Percentiles rank a stretch among this genome's conserved stretches.
Conservation (phyloP, 2,888 invertebrate species). For the Orgyia antiqua region DNA sequence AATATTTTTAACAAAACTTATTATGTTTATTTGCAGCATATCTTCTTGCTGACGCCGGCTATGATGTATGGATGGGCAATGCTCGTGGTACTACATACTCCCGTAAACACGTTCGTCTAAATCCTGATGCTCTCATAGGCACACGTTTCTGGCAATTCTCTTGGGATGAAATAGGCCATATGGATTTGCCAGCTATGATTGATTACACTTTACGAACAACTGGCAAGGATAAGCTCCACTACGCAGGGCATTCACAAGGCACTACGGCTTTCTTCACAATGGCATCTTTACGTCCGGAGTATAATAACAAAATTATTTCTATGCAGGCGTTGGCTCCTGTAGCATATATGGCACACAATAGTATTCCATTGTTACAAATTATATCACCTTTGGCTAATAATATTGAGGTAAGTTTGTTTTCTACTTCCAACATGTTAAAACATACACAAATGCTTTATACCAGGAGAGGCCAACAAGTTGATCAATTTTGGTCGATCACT, state of each 20-base stretch:
- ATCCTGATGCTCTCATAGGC: constrained; percentile 30
- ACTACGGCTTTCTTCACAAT: constrained; percentile 53
- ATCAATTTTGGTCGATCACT: too few species aligned
- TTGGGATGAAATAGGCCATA: constrained; percentile 53
- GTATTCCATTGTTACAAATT: constrained; percentile 23
- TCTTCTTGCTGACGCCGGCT: constrained; percentile 79
- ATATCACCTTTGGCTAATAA: constrained; percentile 33
- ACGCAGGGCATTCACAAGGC: constrained; percentile 60
- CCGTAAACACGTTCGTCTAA: constrained; percentile 34
- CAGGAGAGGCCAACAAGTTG: too few species aligned
- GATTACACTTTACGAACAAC: constrained; percentile 37
- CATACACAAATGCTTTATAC: neutral
- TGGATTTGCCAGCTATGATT: constrained; percentile 43
- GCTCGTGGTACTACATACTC: constrained; percentile 84
- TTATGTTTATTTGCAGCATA: constrained; percentile 33
- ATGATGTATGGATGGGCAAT: constrained; percentile 89
- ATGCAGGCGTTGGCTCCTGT: constrained; percentile 62
- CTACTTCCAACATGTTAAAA: neutral
- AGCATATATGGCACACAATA: constrained; percentile 39
- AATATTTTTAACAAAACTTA: too few species aligned
- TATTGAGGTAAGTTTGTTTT: constrained; percentile 35
- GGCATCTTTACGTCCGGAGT: constrained; percentile 50
- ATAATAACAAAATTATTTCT: constrained; percentile 46
- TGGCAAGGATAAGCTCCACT: constrained; percentile 42
- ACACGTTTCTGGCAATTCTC: constrained; percentile 47